Base-by-base conservation (phyloP, 1,140 invertebrate genomes). In the Lordiphosa stackelbergi region DNA sequence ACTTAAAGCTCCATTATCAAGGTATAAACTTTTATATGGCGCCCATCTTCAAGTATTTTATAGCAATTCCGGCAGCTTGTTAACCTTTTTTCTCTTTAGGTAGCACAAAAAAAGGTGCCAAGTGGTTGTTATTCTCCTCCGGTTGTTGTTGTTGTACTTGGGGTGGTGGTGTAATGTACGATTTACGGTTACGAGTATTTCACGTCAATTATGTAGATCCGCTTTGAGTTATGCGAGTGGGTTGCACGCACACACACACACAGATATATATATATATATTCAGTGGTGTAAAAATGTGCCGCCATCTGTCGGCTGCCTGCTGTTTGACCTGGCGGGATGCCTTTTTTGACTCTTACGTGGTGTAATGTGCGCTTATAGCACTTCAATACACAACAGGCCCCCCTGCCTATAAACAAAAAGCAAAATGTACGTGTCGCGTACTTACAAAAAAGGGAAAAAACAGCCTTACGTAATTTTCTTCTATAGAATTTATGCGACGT, bases 161-260 rank as follows among this genome's bases (percentile, higher is more conserved):
- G 52, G 57, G 12, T 59, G 55, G 45, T 48, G 60, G 54, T 53
- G 49, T 79, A 78, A 79, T 71, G 71, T 57, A 54, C 65, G 57
- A 73, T 73, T 79, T 81, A 66, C 56, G 70, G 54, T 73, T 81
- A 66, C 56, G 70, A 57, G 70, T 66, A 69, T 69, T 69, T 79
- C 40, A 73, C 69, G 66, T 81, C 75, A 79, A 79, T 79, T 79
- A 79, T 79, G 75, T 81, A 79, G 75, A 79, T 79, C 71, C 75
- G 66, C 75, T 71, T 74, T 79, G 75, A 79, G 66, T 79, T 81
- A 79, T 79, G 75, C 43, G 61, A 59, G 57, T 77, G 73, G 57
- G 70, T 62, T 58, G 70, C 28, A 19, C 40, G 35, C 41, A 31
- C 46, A 47, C 13, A 4, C 9, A 31, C 41, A 19, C 19, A 36